Conservation (phyloP, 1,140 invertebrate genomes). For the Drosophila prosaltans region DNA sequence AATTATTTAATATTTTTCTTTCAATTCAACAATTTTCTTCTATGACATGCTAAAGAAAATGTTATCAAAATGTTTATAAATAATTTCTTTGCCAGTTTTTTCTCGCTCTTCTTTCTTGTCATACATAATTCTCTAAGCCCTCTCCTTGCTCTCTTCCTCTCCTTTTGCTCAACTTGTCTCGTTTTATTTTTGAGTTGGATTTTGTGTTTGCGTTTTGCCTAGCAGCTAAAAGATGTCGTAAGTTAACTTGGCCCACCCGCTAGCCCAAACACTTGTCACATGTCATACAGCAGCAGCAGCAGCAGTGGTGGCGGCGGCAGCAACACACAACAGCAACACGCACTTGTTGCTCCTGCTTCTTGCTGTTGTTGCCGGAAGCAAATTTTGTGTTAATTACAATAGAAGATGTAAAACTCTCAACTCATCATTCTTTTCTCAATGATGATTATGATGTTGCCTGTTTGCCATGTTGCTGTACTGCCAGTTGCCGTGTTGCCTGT, state of each 20-base stretch:
- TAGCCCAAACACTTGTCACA: constrained; percentile 73
- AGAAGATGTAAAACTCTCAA: constrained; percentile 36
- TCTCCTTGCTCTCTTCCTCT: neutral
- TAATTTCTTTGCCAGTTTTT: too few species aligned
- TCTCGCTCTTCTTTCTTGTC: constrained; percentile 30
- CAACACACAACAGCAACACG: constrained; percentile 46
- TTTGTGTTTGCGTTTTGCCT: constrained; percentile 59
- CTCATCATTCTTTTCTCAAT: constrained; percentile 27
- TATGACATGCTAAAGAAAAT: too few species aligned
- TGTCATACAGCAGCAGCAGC: constrained; percentile 49
- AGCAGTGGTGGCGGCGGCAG: neutral
- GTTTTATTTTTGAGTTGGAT: neutral
- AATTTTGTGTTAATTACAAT: constrained; percentile 78
- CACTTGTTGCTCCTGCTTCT: constrained; percentile 47
- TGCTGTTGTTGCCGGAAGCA: constrained; percentile 63
- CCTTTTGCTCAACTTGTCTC: neutral
- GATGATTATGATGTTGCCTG: constrained; percentile 51
- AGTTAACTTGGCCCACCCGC: constrained; percentile 60
- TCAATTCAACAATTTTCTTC: too few species aligned
- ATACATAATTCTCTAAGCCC: constrained; percentile 65
- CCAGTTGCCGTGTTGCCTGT: constrained; percentile 52
- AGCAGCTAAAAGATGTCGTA: constrained; percentile 79
- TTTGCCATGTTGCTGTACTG: constrained; percentile 48
- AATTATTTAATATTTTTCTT: too few species aligned
- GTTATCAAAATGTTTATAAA: too few species aligned